These are phyloP conservation scores for Mus spicilegus DNA, from an alignment of 2,113 vertebrate genomes.

Conservation along the genomic window DNA sequence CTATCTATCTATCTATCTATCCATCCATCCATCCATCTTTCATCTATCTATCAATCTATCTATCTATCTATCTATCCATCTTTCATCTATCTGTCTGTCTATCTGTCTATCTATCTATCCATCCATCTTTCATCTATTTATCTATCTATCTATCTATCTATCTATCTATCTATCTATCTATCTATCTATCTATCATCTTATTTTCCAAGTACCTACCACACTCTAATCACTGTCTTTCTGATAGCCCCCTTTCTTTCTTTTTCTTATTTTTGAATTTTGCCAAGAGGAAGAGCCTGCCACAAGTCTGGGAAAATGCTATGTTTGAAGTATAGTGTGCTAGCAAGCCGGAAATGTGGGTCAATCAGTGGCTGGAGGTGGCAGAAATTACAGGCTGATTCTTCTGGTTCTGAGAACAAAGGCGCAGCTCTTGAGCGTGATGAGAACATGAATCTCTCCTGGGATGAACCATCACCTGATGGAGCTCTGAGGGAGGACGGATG, in stretches of 20 bases:
- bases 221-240: background rate
- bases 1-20: background rate
- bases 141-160: background rate
- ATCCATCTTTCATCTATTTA: background rate
- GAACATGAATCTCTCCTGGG: background rate
- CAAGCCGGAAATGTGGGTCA: constrained; percentile 2
- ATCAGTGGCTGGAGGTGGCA: background rate
- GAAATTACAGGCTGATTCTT: constrained; percentile 44
- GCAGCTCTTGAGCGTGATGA: constrained; percentile 26
- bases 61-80: background rate
- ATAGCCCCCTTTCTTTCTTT: background rate
- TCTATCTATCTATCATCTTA: background rate
- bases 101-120: background rate
- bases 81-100: background rate
- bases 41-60: background rate
- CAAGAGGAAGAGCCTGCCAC: background rate
- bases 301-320: background rate
- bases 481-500: background rate
- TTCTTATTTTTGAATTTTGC: constrained; percentile 35
- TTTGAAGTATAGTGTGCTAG: background rate
- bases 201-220: background rate
- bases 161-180: background rate
- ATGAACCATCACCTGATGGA: background rate
- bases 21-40: background rate
- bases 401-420: background rate